Base-by-base conservation (phyloP, 1,140 invertebrate genomes). In the Antheraea mylitta region DNA sequence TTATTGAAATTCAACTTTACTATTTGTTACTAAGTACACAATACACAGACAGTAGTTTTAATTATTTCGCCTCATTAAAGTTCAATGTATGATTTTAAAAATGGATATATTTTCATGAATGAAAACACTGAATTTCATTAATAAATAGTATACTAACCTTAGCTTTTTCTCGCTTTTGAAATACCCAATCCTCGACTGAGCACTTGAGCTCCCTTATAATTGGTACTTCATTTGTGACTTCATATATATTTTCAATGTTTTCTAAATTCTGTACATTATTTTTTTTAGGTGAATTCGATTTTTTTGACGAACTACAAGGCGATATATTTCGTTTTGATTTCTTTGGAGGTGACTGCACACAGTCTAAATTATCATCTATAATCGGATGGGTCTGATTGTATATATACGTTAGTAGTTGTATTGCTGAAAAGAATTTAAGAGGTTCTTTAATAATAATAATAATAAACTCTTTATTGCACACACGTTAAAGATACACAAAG, bases 331-430 rank as follows among this genome's bases (percentile, higher is more conserved):
- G 30, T 60, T 81, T 83, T 86, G 9, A 69, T 75, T 71, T 85
- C 69, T 92, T 92, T 7, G 81, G 76, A 65, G 83, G 77, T 18
- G 83, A 81, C 59, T 70, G 77, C 18, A 69, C 60, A 6, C 77
- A 74, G 19, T 83, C 79, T 48, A 53, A 71, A 78, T 36, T 76
- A 42, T 61, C 22, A 71, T 87, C 83, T 59, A 92, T 72, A n/a
- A 89, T 65, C 70, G 92, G 92, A 80, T 93, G 92, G 7, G 89
- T 92, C 83, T 92, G 88, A 58, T 90, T 83, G 71, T 92, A 93
- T 10, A 93, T 73, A 67, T 93, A 85, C 60, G 86, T 89, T 19
- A 93, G 72, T 16, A 93, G 76, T 85, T 92, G 85, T 68, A 92
- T 86, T 11, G 91, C 92, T 93, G 83, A 48, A 91, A 87, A 64